Evolutionary conservation across 2,113 vertebrate species (phyloP).

Genomic region (Lampris megalopsis): DNA sequence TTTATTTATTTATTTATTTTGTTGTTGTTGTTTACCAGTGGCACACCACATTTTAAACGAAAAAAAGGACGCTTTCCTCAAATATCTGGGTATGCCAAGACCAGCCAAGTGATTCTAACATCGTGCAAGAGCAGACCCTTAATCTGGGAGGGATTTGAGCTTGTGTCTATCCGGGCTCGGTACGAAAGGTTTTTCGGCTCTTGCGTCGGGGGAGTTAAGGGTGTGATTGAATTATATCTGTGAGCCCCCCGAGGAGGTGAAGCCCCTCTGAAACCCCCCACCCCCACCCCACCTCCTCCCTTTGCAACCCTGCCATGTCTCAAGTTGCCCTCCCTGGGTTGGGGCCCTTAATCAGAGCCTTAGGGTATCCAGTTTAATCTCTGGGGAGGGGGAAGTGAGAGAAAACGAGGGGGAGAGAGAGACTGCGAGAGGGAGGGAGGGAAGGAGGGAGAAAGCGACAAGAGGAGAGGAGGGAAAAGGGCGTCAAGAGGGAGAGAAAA

Average conservation of each 20-base stretch:
- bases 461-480: conserved; percentile 4
- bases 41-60: conserved; percentile 72
- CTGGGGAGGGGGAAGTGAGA: conserved; percentile 20
- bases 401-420: conserved; percentile 2
- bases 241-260: conserved; percentile 47
- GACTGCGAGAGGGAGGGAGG: neutral
- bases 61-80: conserved; percentile 71
- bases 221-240: conserved; percentile 75
- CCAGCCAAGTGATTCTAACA: conserved; percentile 56
- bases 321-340: conserved; percentile 36
- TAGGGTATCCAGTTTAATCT: conserved; percentile 58
- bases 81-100: conserved; percentile 59
- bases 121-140: conserved; percentile 68
- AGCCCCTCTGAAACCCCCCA: conserved; percentile 26
- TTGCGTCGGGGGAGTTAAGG: conserved; percentile 72
- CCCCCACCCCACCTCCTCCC: conserved; percentile 4
- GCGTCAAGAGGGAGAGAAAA: conserved; percentile 6
- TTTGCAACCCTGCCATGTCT: conserved; percentile 31
- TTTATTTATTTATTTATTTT: neutral
- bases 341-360: conserved; percentile 64
- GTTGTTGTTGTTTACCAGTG: conserved; percentile 53
- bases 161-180: conserved; percentile 60
- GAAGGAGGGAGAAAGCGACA: neutral
- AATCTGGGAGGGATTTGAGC: conserved; percentile 57
- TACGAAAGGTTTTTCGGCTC: conserved; percentile 54